Conservation (phyloP, 2,888 invertebrate species). For the Syrphus vitripennis region DNA sequence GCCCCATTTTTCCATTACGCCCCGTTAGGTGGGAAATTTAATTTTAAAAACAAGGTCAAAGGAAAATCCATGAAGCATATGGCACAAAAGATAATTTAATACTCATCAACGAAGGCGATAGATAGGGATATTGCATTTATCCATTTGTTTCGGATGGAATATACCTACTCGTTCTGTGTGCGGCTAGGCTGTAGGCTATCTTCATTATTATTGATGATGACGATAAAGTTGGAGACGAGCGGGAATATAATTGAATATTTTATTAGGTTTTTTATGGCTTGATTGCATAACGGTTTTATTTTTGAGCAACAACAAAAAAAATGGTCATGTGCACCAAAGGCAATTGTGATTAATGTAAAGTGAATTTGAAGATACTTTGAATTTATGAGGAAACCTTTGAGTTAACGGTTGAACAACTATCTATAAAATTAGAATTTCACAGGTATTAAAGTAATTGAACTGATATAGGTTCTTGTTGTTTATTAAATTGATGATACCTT, state of each 20-base stretch:
- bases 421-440: not conserved
- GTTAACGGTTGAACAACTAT: not conserved
- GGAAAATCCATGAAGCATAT: conserved; percentile 35
- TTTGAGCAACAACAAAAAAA: no score
- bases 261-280: conserved; percentile 30
- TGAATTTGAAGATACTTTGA: not conserved
- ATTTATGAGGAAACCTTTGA: not conserved
- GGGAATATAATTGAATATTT: conserved; percentile 47
- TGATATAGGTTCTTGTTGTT: not conserved
- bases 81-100: conserved; percentile 15
- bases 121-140: conserved; percentile 37
- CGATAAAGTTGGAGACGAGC: not conserved
- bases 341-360: conserved; percentile 9
- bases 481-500: not conserved
- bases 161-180: not conserved
- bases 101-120: not conserved
- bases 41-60: conserved; percentile 50
- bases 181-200: not conserved
- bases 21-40: conserved; percentile 14
- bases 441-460: not conserved
- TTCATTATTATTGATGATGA: conserved; percentile 5
- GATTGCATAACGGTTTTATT: conserved; percentile 40
- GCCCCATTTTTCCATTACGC: not conserved
- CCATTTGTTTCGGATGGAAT: conserved; percentile 25
- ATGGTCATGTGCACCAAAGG: conserved; percentile 4